Evolutionary conservation across 2,888 invertebrate genomes (phyloP), one percentile per base, ranked within the genome.

Genomic region (Venusia cambrica): DNA sequence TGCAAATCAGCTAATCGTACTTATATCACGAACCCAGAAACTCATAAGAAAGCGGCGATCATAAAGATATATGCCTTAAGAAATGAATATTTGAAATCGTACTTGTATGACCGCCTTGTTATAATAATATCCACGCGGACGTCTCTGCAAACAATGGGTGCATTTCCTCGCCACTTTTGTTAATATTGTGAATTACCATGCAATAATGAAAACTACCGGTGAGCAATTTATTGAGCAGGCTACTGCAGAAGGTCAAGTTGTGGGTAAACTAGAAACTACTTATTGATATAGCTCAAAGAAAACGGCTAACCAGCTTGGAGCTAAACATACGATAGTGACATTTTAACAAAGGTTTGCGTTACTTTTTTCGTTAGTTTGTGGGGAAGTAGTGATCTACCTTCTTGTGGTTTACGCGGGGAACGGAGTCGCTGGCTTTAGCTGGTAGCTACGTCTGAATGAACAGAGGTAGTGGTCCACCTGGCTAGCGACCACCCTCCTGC

Each of bases 131-230:
- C 45, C 24, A 33, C 54, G 72, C 71, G 75, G 71, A 73, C 65
- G 62, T 67, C 65, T 55, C 52, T 50, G 55, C 63, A 66, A 64
- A 75, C 74, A 74, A 77, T 72, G 64, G 62, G 38, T 29, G 50
- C 56, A 60, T 73, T 76, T 72, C 72, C 70, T 71, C 51, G 54
- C 62, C 62, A 57, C 62, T 67, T 69, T 64, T 57, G 54, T 66
- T 73, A 70, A 65, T 74, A 61, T 57, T 47, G 45, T 44, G 50
- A 49, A 59, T 57, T 57, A 58, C 57, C 58, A 57, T 57, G 60
- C 52, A 57, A 60, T 52, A 46, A 65, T 57, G 51, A 61, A 63
- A 64, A 63, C 47, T 41, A 51, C 45, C 21, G 28, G 20, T 39
- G 53, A 54, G 47, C 54, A 57, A 54, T 60, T 57, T 58, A 47